Evolutionary conservation across 2,888 invertebrate species (phyloP), one percentile per base, ranked within the genome.

Genomic region (Notodonta dromedarius): DNA sequence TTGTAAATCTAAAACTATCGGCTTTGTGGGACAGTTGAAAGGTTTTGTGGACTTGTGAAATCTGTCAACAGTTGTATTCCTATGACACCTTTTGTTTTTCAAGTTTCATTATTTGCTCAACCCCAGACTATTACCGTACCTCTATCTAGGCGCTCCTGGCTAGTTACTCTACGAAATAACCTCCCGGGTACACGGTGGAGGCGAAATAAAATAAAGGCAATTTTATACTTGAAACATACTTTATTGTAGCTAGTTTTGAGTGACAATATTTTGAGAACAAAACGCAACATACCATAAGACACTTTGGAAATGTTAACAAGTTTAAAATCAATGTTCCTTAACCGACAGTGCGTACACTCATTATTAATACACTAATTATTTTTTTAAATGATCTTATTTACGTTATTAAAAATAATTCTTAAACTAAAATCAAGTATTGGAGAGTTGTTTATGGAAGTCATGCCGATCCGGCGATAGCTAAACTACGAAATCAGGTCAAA

Each of bases 221-320:
- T 24, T 42, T 14, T 61, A 58, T 66, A 69, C 60, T 69, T 40
- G 5, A 67, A 67, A 69, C 59, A 63, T 66, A 71, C 59, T 70
- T 74, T 71, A 73, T 73, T 73, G 56, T 64, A 66, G 65, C 63
- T 67, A 66, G 62, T 62, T 61, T 65, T 64, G 69, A 42, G 62
- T 65, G 71, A 74, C 69, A 71, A 73, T 67, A 69, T 69, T 63
- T 62, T 72, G 70, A 70, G 66, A 59, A 59, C 69, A 65, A 72
- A 65, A 74, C 63, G 68, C 60, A 74, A 70, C 65, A 68, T 66
- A 73, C 65, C 60, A 53, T 60, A 71, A 71, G 71, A 71, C 66
- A 58, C 67, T 62, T 62, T 62, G 61, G 61, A 62, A 62, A 62
- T 62, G 58, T 56, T 62, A 62, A 58, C 57, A 57, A 62, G 24